Evolutionary conservation across 2,797 vertebrate genomes (phyloP).

Genomic region (Hafferia zeledoni): DNA sequence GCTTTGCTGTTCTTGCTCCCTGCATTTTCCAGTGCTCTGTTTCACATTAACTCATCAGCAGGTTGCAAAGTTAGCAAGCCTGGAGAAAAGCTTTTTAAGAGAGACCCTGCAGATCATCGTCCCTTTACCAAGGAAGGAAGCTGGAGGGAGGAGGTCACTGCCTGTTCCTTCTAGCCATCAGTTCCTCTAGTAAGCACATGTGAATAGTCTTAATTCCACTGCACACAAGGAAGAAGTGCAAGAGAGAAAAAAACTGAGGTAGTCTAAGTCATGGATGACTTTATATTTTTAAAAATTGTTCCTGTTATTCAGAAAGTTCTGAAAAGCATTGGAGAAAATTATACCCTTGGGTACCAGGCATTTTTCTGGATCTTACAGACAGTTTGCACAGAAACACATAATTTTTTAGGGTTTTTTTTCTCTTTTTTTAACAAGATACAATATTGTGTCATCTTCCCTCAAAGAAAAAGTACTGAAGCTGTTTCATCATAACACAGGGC

Average conservation of each 20-base stretch:
- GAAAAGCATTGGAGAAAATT: neutral
- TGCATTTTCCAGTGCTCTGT: slow-evolving; percentile 26
- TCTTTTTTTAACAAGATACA: neutral
- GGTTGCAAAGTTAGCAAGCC: slow-evolving; percentile 2
- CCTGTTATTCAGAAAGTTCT: neutral
- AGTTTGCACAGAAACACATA: neutral
- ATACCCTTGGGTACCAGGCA: neutral
- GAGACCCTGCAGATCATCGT: neutral
- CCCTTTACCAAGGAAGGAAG: neutral
- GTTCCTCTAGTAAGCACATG: neutral
- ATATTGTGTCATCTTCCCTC: neutral
- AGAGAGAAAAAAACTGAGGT: neutral
- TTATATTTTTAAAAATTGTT: neutral
- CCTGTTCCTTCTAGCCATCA: neutral
- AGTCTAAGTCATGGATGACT: neutral
- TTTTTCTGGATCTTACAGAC: neutral
- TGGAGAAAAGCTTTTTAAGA: slow-evolving; percentile 37
- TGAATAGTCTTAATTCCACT: neutral
- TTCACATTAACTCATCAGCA: slow-evolving; percentile 58
- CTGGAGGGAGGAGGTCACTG: neutral
- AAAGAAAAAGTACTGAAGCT: neutral
- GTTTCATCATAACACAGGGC: neutral
- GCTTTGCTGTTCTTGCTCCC: neutral
- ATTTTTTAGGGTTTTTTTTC: neutral
- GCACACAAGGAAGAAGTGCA: neutral